phyloP scores from a whole-genome alignment of 2,888 invertebrate genomes.

The Sycophila texana region DNA sequence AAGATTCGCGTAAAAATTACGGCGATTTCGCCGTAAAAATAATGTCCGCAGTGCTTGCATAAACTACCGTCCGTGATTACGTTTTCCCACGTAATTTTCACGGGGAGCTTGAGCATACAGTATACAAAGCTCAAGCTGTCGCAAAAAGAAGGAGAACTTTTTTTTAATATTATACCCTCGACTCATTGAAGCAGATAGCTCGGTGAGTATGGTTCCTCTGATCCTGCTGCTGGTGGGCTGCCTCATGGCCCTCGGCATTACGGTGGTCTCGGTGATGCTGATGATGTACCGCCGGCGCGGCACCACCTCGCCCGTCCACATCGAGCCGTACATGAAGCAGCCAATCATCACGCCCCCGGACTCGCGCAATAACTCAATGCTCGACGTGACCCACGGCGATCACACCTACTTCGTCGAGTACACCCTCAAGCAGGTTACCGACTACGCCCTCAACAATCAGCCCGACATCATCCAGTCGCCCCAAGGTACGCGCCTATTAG shows the following conservation, averaged over 20 bases:
- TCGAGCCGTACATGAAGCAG: constrained; percentile 75
- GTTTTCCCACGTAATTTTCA: no score
- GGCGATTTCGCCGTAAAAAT: no score
- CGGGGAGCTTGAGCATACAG: no score
- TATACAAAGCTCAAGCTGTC: background rate
- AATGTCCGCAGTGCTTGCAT: no score
- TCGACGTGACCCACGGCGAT: constrained; percentile 88
- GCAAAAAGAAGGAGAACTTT: background rate
- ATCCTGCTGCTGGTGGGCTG: constrained; percentile 83
- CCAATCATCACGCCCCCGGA: constrained; percentile 74
- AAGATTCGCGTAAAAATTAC: no score
- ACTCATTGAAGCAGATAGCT: constrained; percentile 77
- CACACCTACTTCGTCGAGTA: constrained; percentile 91
- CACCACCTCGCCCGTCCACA: constrained; percentile 73
- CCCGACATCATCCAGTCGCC: constrained; percentile 90
- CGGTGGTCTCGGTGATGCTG: constrained; percentile 81
- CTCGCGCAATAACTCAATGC: constrained; percentile 79
- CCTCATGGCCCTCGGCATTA: constrained; percentile 81
- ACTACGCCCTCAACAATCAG: constrained; percentile 77
- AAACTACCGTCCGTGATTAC: no score
- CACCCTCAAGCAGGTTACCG: constrained; percentile 81
- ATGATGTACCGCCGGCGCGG: constrained; percentile 81
- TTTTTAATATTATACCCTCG: background rate
- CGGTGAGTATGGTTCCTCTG: constrained; percentile 84
- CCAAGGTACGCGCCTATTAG: constrained; percentile 70